Conservation (phyloP, 2,888 invertebrate genomes). For the Lamproptera curius region DNA sequence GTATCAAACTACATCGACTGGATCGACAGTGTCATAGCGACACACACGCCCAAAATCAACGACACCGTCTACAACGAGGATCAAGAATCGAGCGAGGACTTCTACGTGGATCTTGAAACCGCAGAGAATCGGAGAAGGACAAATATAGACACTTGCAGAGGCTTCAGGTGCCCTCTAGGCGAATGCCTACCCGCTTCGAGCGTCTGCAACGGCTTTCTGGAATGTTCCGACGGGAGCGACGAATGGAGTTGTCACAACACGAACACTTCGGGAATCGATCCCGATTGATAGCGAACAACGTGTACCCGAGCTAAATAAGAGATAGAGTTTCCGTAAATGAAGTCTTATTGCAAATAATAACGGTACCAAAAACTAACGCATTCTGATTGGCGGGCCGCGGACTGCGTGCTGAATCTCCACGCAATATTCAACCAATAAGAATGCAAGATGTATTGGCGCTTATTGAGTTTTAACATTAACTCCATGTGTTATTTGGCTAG, state of each 20-base stretch:
- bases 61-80: slow-evolving; percentile 32
- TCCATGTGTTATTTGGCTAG: no score
- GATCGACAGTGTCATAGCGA: slow-evolving; percentile 79
- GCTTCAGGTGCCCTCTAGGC: slow-evolving; percentile 86
- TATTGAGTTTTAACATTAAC: no score
- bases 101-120: slow-evolving; percentile 60
- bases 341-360: no score
- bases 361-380: no score
- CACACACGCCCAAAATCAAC: slow-evolving; percentile 48
- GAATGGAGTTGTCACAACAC: slow-evolving; percentile 78
- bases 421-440: no score
- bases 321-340: no score
- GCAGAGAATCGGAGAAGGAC: slow-evolving; percentile 58
- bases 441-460: no score
- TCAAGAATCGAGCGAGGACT: slow-evolving; percentile 46
- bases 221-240: slow-evolving; percentile 87
- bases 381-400: no score
- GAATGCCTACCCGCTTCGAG: slow-evolving; percentile 84
- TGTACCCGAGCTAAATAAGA: no score
- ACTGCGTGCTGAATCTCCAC: no score
- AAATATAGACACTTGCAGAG: slow-evolving; percentile 73
- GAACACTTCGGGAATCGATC: slow-evolving; percentile 48
- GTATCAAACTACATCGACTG: slow-evolving; percentile 85
- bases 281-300: slow-evolving; percentile 42
- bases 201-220: slow-evolving; percentile 87